Percentiles rank a stretch among this genome's conserved stretches.
Evolutionary conservation across 1,140 invertebrate species (phyloP).

Genomic region (Microplitis demolitor): DNA sequence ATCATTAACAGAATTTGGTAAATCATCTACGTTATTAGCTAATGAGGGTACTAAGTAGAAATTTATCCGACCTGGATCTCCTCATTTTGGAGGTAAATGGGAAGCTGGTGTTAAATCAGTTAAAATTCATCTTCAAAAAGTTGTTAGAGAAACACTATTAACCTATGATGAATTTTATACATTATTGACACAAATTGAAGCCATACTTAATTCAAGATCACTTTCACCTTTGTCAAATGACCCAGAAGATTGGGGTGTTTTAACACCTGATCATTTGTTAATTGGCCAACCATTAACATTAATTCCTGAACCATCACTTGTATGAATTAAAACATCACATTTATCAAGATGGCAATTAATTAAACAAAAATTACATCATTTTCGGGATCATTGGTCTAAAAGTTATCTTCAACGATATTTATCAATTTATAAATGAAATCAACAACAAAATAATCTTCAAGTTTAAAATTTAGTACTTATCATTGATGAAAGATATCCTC

Average conservation of each 20-base stretch:
- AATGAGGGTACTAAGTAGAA: not conserved
- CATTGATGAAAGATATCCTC: not conserved
- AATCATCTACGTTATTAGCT: no score
- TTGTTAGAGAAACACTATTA: not conserved
- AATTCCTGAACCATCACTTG: not conserved
- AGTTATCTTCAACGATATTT: not conserved
- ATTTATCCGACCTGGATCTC: not conserved
- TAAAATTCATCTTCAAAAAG: not conserved
- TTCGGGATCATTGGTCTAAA: not conserved
- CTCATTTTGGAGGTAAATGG: not conserved
- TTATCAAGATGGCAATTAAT: conserved; percentile 2
- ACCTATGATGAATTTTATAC: not conserved
- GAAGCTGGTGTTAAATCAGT: not conserved
- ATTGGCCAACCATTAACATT: not conserved
- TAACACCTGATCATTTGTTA: conserved; percentile 8
- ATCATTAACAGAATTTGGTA: no score
- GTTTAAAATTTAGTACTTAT: not conserved
- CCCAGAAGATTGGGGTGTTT: not conserved
- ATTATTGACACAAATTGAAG: conserved; percentile 1
- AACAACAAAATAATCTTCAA: not conserved
- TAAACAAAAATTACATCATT: not conserved
- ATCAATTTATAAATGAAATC: not conserved
- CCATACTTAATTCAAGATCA: not conserved
- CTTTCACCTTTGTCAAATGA: not conserved
- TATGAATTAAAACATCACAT: not conserved